phyloP scores from a whole-genome alignment of 2,797 vertebrate species.

The Hozukius guyotensis region DNA sequence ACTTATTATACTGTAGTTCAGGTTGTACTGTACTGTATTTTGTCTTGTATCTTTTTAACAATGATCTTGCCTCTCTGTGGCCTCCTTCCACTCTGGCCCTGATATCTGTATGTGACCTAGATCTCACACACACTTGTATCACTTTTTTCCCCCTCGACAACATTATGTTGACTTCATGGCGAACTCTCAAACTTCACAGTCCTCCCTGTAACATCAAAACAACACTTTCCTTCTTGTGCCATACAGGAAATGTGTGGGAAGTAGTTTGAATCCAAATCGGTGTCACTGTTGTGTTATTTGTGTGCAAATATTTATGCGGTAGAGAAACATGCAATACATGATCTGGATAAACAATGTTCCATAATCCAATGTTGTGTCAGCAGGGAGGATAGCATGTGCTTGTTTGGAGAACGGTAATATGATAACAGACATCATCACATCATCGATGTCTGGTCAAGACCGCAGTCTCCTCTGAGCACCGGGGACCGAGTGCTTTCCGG shows the following conservation, averaged over 20 bases:
- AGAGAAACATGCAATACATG: slow-evolving; percentile 19
- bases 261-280: not conserved
- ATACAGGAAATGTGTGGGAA: not conserved
- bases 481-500: not conserved
- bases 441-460: slow-evolving; percentile 33
- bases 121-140: slow-evolving; percentile 11
- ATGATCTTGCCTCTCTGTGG: not conserved
- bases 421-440: slow-evolving; percentile 41
- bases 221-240: not conserved
- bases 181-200: not conserved
- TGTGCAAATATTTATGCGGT: not conserved
- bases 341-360: slow-evolving; percentile 29
- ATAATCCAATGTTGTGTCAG: slow-evolving; percentile 47
- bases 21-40: not conserved
- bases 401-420: slow-evolving; percentile 44
- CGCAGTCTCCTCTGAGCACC: not conserved
- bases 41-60: not conserved
- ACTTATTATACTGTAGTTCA: not conserved
- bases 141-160: not conserved
- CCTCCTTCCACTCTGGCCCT: slow-evolving; percentile 24
- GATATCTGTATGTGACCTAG: slow-evolving; percentile 33
- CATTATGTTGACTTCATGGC: not conserved
- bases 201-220: not conserved
- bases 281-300: not conserved
- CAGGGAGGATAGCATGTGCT: slow-evolving; percentile 46